Base-by-base conservation (phyloP, 1,140 invertebrate species). In the Myzus persicae region DNA sequence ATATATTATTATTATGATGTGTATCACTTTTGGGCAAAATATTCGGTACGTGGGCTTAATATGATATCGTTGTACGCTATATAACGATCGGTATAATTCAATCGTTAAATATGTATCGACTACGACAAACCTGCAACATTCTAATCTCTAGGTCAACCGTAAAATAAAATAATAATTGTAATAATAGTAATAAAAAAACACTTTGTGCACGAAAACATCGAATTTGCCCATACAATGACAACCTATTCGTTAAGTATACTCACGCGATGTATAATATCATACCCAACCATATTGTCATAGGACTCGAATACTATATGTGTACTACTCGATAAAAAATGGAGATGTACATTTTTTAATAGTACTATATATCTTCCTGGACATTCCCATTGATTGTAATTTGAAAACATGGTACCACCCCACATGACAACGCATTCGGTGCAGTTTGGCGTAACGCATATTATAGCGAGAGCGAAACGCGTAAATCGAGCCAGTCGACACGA, bases 31-130 rank as follows among this genome's bases (percentile, higher is more conserved):
- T 42, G 22, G 38, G 24, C 9, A 24, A 84, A 26, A 26, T 84
- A 84, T 84, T 84, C 24, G 38, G 24, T 38, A 84, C 36, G 82
- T 84, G 76, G 76, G 76, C 76, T 38, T 82, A 38, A 82, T 38
- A 81, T 81, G 22, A 81, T 38, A 36, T 76, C 59, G 59, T 7
- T n/a, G 31, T 76, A 76, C 59, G 6, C 59, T 76, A 4, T 54
- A 51, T 46, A 51, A n/a, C 31, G 59, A 76, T 76, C 5, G n/a
- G n/a, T 76, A 76, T 76, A 76, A 76, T 76, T 76, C n/a, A 18
- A n/a, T 76, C n/a, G n/a, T 76, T 76, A 76, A 76, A 76, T 76
- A 76, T 76, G n/a, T 24, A 38, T 82, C 76, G 76, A 82, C n/a
- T n/a, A n/a, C n/a, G 36, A 82, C 76, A 38, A 38, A 82, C 36